phyloP scores from a whole-genome alignment of 2,888 invertebrate species.

The Orthosia cruda region DNA sequence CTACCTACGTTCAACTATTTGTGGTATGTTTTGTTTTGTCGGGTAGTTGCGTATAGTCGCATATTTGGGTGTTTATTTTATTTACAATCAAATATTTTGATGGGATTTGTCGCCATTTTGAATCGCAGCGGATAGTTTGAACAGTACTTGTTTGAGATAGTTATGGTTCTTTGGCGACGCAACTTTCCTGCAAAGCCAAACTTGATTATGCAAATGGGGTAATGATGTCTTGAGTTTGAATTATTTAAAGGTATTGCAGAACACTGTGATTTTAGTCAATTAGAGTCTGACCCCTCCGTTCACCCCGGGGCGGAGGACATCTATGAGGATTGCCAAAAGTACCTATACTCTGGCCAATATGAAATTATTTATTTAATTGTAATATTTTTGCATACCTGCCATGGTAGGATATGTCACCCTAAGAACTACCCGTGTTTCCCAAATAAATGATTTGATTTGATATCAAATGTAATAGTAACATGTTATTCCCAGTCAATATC shows the following conservation, averaged over 20 bases:
- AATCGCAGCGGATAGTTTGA: too few species aligned
- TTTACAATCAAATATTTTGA: neutral
- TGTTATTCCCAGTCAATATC: conserved; percentile 3
- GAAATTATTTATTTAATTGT: too few species aligned
- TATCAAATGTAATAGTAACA: neutral
- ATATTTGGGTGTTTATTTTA: neutral
- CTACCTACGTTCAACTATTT: conserved; percentile 50
- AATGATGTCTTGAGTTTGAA: neutral
- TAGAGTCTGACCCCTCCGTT: too few species aligned
- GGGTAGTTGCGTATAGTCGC: neutral
- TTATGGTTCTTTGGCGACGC: neutral
- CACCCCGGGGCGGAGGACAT: too few species aligned
- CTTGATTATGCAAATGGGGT: too few species aligned
- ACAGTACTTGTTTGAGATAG: neutral
- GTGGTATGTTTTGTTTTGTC: conserved; percentile 35
- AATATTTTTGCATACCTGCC: too few species aligned
- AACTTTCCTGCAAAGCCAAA: neutral
- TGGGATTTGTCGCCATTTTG: neutral
- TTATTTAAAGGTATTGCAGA: neutral
- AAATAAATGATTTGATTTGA: too few species aligned
- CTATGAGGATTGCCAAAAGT: too few species aligned
- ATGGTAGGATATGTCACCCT: too few species aligned
- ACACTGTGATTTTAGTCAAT: too few species aligned
- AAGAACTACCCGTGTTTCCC: too few species aligned
- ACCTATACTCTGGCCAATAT: too few species aligned